Evolutionary conservation across 2,113 vertebrate species (phyloP).

Genomic region (Vanacampus margaritifer): DNA sequence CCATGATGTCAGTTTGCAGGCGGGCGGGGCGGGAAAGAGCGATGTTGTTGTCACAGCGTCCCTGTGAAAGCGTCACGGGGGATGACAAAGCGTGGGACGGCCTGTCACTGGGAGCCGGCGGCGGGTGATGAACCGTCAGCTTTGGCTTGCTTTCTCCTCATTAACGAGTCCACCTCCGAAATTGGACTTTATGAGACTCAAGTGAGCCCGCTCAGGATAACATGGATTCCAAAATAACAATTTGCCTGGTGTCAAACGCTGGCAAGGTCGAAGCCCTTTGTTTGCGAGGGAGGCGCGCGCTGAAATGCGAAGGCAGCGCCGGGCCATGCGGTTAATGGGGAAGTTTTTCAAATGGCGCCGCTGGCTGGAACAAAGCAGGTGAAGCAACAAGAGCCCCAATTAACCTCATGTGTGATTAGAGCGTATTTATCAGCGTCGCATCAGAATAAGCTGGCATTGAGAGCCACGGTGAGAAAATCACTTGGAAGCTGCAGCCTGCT

Average conservation of each 20-base stretch:
- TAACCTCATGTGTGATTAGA: conserved; percentile 60
- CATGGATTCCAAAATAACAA: conserved; percentile 40
- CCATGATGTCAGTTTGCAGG: conserved; percentile 33
- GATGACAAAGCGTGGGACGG: conserved; percentile 32
- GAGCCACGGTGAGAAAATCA: neutral
- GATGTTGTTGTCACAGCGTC: conserved; percentile 51
- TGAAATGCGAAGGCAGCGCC: neutral
- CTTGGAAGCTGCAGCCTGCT: neutral
- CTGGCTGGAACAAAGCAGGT: conserved; percentile 12
- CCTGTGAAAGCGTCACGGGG: conserved; percentile 42
- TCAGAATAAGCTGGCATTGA: conserved; percentile 27
- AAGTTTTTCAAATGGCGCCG: conserved; percentile 21
- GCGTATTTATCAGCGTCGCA: conserved; percentile 13
- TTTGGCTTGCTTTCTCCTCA: conserved; percentile 54
- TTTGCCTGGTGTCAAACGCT: conserved; percentile 51
- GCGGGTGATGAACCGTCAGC: conserved; percentile 57
- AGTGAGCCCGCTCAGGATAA: conserved; percentile 28
- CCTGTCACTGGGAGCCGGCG: conserved; percentile 46
- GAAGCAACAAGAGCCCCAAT: conserved; percentile 39
- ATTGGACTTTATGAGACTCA: conserved; percentile 31
- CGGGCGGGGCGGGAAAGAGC: conserved; percentile 9
- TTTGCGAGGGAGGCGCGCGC: conserved; percentile 11
- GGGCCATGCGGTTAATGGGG: conserved; percentile 35
- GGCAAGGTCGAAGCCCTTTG: conserved; percentile 24
- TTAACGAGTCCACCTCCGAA: conserved; percentile 56